A percentile compares a stretch with the other conserved stretches of the same genome.
Evolutionary conservation across 2,113 vertebrate genomes (phyloP).

Genomic region (Phaethon lepturus): DNA sequence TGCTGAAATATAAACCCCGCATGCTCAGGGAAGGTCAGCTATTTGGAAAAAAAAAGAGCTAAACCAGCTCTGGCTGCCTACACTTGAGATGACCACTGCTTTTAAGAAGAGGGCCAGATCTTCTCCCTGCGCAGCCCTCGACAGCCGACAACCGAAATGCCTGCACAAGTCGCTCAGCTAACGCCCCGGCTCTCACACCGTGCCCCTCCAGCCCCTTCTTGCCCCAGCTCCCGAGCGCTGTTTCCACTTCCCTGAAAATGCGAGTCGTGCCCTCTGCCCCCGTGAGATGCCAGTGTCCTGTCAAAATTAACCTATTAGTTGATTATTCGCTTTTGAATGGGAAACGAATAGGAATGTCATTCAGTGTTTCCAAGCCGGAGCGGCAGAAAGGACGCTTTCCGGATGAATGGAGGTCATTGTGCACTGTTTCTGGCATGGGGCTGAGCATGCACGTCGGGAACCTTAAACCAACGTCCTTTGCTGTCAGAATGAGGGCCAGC

Average conservation of each 20-base stretch:
- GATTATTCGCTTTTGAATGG: conserved; percentile 38
- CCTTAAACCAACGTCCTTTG: neutral
- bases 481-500: neutral
- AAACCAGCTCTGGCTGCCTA: neutral
- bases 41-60: neutral
- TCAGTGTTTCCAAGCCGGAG: conserved; percentile 1
- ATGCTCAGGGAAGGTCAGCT: neutral
- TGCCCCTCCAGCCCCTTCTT: neutral
- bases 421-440: neutral
- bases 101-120: neutral
- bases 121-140: neutral
- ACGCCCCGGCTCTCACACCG: neutral
- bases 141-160: neutral
- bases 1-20: neutral
- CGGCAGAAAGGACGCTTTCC: neutral
- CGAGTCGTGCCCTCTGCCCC: neutral
- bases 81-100: neutral
- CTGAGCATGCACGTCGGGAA: neutral
- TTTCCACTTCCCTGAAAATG: neutral
- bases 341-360: neutral
- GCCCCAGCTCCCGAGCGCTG: fast-evolving
- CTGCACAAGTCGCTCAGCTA: neutral
- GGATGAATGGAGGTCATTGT: neutral
- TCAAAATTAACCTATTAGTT: conserved; percentile 49
- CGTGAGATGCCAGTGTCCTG: conserved; percentile 29